phyloP scores from a whole-genome alignment of 1,140 invertebrate species.

The Nomia melanderi region DNA sequence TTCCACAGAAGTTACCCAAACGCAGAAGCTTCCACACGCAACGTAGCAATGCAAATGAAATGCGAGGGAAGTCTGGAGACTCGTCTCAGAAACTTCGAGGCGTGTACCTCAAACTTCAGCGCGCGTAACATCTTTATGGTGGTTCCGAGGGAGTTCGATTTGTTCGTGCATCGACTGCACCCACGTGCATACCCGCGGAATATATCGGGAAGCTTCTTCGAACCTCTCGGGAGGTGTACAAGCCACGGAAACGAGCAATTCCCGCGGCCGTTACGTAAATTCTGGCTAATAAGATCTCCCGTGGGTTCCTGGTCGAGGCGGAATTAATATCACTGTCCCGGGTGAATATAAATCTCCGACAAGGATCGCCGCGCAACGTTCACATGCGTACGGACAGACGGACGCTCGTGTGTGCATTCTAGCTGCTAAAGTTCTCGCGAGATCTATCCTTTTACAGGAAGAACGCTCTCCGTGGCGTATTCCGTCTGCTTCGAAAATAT shows the following conservation, averaged over 20 bases:
- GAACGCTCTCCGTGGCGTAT: not conserved
- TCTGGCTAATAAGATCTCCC: constrained; percentile 54
- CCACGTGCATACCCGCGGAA: constrained; percentile 22
- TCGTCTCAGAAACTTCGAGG: no score
- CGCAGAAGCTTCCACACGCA: no score
- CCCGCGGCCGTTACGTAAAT: constrained; percentile 32
- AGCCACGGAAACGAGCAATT: constrained; percentile 19
- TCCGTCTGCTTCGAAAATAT: not conserved
- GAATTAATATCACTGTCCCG: constrained; percentile 46
- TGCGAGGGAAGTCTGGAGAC: no score
- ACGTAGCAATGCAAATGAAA: no score
- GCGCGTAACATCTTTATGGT: not conserved
- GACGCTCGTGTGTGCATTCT: constrained; percentile 12
- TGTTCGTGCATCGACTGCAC: constrained; percentile 5
- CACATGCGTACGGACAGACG: not conserved
- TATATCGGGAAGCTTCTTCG: not conserved
- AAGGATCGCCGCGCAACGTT: constrained; percentile 7
- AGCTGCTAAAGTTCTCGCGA: not conserved
- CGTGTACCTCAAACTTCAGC: not conserved
- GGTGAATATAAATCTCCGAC: constrained; percentile 40
- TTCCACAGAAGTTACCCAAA: no score
- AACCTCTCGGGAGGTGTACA: not conserved
- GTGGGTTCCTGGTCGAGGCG: constrained; percentile 39
- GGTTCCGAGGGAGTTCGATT: not conserved
- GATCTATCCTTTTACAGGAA: not conserved